These are phyloP conservation scores for Eupithecia vulgata DNA, from an alignment of 2,888 invertebrate species.

Conservation along the genomic window DNA sequence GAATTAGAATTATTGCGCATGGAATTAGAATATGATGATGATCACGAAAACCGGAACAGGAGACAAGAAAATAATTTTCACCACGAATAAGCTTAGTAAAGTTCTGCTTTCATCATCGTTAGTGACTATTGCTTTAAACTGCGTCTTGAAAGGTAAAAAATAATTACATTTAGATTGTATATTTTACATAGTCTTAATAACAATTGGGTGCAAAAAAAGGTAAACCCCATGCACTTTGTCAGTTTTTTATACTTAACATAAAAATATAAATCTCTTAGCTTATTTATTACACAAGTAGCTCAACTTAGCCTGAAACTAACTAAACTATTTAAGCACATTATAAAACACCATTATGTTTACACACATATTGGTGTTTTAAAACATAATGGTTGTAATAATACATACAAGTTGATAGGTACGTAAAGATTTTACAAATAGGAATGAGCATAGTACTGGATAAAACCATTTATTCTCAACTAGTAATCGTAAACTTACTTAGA, in stretches of 20 bases:
- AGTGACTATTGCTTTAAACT: neutral
- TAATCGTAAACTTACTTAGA: no score
- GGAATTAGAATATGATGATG: neutral
- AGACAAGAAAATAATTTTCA: neutral
- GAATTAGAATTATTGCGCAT: rapidly evolving
- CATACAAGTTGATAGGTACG: no score
- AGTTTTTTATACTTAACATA: neutral
- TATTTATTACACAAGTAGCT: neutral
- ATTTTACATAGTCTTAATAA: neutral
- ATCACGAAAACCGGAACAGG: neutral
- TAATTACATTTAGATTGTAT: neutral
- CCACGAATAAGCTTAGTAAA: neutral
- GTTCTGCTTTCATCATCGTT: neutral
- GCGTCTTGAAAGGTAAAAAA: neutral
- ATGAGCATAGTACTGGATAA: no score
- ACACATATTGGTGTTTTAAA: no score
- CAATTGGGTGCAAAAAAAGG: neutral
- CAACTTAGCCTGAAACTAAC: no score
- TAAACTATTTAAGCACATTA: neutral
- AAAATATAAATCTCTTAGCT: neutral
- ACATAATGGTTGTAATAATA: no score
- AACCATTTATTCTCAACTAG: no score
- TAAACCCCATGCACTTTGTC: neutral
- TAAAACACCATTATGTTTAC: no score
- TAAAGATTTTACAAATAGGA: no score